Percentiles rank a stretch among this genome's conserved stretches.
Conservation (phyloP, 2,888 invertebrate genomes). For the Papilio elwesi region DNA sequence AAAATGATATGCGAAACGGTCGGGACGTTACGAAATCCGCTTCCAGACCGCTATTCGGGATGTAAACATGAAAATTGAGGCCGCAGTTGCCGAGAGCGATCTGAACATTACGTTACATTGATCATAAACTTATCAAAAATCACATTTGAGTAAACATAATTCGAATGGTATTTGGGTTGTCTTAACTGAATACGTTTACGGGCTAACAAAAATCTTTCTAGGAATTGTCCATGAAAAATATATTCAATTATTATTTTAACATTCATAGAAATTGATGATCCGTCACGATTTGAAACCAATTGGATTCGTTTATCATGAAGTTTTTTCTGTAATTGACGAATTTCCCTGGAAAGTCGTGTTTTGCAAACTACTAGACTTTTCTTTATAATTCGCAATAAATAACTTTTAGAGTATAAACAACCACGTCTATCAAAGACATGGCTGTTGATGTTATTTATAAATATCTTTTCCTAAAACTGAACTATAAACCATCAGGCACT, state of each 20-base stretch:
- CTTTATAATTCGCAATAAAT: no score
- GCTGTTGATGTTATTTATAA: slow-evolving; percentile 10
- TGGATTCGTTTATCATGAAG: no score
- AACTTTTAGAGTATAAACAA: no score
- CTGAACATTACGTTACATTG: slow-evolving; percentile 51
- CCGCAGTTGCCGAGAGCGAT: slow-evolving; percentile 57
- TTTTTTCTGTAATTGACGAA: no score
- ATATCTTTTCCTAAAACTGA: slow-evolving; percentile 29
- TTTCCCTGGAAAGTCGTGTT: no score
- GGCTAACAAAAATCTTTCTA: background rate
- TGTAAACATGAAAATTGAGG: slow-evolving; percentile 72
- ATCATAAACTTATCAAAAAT: slow-evolving; percentile 59
- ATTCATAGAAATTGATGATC: background rate
- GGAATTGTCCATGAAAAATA: background rate
- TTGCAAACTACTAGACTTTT: no score
- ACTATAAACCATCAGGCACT: slow-evolving; percentile 37
- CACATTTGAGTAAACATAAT: slow-evolving; percentile 23
- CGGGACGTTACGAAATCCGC: slow-evolving; percentile 48
- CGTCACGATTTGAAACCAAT: no score
- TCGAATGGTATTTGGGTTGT: slow-evolving; percentile 9
- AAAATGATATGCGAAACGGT: slow-evolving; percentile 40
- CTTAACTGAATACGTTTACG: slow-evolving; percentile 20
- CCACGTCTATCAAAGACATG: no score
- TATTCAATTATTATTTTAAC: background rate
- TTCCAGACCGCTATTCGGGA: slow-evolving; percentile 62